phyloP scores from a whole-genome alignment of 2,113 vertebrate species.

The Solea senegalensis region DNA sequence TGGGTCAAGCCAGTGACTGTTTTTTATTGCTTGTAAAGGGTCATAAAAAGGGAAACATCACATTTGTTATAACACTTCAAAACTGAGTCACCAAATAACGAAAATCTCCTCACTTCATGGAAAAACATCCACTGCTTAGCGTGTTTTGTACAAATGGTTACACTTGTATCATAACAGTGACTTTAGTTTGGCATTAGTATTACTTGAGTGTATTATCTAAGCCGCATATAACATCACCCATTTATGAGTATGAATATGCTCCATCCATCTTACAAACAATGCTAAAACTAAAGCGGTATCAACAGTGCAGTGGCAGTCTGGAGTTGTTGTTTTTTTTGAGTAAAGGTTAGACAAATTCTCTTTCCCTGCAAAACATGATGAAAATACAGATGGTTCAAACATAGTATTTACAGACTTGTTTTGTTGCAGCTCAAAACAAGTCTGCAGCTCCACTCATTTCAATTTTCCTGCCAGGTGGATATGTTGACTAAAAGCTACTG shows the following conservation, averaged over 20 bases:
- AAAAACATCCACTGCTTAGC: not conserved
- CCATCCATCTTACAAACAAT: not conserved
- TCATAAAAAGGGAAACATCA: not conserved
- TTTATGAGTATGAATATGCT: too few relatives aligned
- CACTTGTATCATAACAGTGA: too few relatives aligned
- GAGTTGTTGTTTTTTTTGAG: not conserved
- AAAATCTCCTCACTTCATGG: not conserved
- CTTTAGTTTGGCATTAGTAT: too few relatives aligned
- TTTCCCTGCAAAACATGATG: not conserved
- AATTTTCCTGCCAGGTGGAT: not conserved
- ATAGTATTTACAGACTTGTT: not conserved
- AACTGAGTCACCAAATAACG: not conserved
- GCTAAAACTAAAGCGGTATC: not conserved
- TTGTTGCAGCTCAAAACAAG: too few relatives aligned
- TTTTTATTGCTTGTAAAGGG: constrained; percentile 31
- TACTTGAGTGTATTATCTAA: too few relatives aligned
- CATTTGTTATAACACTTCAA: not conserved
- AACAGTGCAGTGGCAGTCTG: not conserved
- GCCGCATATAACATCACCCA: not conserved
- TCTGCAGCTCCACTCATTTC: not conserved
- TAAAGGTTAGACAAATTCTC: not conserved
- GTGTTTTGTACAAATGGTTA: not conserved
- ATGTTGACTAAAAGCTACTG: not conserved
- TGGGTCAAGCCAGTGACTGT: constrained; percentile 4
- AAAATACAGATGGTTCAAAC: not conserved